Base-by-base conservation (phyloP, 2,888 invertebrate genomes). In the Bugulina stolonifera region DNA sequence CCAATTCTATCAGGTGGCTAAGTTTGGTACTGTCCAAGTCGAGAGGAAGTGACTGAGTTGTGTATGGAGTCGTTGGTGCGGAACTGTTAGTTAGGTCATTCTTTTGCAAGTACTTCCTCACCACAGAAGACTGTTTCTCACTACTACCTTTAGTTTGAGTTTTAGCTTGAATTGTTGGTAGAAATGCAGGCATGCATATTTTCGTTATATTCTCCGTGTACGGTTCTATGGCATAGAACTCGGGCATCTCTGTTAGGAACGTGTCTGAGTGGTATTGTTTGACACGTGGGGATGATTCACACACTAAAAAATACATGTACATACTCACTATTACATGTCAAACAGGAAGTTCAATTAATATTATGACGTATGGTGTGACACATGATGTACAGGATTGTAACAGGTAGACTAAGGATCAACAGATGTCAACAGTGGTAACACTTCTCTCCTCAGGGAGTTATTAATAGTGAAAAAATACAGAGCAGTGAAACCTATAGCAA, bases 131-230 rank as follows among this genome's bases (percentile, higher is more conserved):
- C 27, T 64, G 22, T 3, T 27, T 64, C 10, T 64, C 18, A 32
- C 5, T 32, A 2, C 2, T 3, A 64, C 5, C 22, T 34, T 64
- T 64, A 18, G 64, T 32, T 14, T 64, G 64, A 27, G 64, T 64
- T 29, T 25, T 64, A 29, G 64, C 64, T 32, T 64, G 64, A 25
- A 64, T 64, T 64, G 64, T 64, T 32, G 64, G 64, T 32, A 64
- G n/a, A 64, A 64, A 64, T 29, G 64, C 64, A 32, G 64, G 64
- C 64, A 64, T 64, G 29, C 32, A 64, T 3, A 64, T 64, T 27
- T 64, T 64, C 32, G 14, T 64, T 5, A 34, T 32, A 32, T 32
- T 14, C 10, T 27, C 64, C 27, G n/a, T 32, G 2, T 64, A 27
- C 27, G 64, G 29, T 5, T 64, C 64, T 34, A 64, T 64, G 14